phyloP scores from a whole-genome alignment of 2,113 vertebrate genomes.

The Plecturocebus donacophilus region DNA sequence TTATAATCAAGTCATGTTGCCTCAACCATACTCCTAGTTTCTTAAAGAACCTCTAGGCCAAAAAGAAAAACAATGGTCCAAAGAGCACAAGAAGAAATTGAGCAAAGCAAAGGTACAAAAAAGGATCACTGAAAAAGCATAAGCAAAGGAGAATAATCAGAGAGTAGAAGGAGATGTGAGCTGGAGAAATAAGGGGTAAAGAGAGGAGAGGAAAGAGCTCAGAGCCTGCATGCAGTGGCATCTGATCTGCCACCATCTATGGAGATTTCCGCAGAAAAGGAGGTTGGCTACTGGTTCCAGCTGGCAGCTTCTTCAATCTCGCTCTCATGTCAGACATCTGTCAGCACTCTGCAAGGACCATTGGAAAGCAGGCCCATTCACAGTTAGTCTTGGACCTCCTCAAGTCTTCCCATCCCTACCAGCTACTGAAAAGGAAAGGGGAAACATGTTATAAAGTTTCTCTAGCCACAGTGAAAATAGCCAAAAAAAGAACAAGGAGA shows the following conservation, averaged over 20 bases:
- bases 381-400: conserved; percentile 85
- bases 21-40: neutral
- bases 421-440: conserved; percentile 79
- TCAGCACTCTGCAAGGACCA: conserved; percentile 83
- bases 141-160: neutral
- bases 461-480: conserved; percentile 12
- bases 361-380: conserved; percentile 81
- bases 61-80: neutral
- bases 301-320: conserved; percentile 79
- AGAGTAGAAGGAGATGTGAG: neutral
- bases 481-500: neutral
- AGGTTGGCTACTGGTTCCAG: conserved; percentile 71
- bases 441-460: conserved; percentile 28
- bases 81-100: neutral
- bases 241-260: conserved; percentile 57
- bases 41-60: neutral
- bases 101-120: neutral
- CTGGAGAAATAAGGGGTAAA: neutral
- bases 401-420: conserved; percentile 76
- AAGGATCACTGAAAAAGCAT: neutral
- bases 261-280: conserved; percentile 71
- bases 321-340: conserved; percentile 83
- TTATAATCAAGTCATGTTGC: neutral
- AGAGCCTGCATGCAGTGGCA: neutral
- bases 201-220: neutral